Conservation (phyloP, 2,113 vertebrate genomes). For the Antigone vipio region DNA sequence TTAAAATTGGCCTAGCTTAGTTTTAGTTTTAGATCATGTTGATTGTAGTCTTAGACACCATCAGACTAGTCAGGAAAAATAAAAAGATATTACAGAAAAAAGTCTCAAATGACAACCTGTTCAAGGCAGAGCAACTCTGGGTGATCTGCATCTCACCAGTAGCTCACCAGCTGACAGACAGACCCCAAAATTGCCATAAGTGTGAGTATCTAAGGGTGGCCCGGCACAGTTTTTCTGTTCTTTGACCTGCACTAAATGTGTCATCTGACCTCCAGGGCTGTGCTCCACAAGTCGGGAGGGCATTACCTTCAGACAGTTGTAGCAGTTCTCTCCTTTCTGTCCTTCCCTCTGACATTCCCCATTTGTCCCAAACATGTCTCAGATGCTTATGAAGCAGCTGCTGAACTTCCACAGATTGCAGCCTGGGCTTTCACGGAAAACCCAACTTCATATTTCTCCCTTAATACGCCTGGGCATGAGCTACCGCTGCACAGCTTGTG, state of each 20-base stretch:
- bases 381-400: neutral
- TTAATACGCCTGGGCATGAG: neutral
- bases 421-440: neutral
- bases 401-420: neutral
- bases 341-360: neutral
- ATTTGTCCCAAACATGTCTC: neutral
- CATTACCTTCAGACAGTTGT: neutral
- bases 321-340: neutral
- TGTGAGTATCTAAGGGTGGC: neutral
- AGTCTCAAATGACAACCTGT: neutral
- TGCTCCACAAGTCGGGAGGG: neutral
- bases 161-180: neutral
- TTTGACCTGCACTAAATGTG: neutral
- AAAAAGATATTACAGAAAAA: neutral
- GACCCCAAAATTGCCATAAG: accelerated
- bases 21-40: neutral
- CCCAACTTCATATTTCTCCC: neutral
- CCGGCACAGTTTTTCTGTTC: neutral
- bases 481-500: neutral
- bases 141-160: neutral
- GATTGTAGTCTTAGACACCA: neutral
- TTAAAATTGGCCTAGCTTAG: neutral
- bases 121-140: neutral
- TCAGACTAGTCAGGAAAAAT: neutral
- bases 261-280: neutral